phyloP scores from a whole-genome alignment of 2,888 invertebrate genomes.

The Syrphus vitripennis region DNA sequence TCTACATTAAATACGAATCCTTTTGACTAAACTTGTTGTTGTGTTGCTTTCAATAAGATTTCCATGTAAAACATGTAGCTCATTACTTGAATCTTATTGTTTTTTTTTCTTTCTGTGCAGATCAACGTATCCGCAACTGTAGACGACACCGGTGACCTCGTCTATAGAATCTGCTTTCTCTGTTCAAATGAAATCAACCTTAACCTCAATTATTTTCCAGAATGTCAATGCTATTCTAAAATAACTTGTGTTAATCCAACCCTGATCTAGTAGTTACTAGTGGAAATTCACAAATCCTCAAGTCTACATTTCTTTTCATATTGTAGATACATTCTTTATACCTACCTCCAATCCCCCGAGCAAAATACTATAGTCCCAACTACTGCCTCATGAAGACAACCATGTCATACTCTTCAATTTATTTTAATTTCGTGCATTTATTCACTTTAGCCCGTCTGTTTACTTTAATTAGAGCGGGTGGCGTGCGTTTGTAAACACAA shows the following conservation, averaged over 20 bases:
- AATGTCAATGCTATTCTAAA: too few species aligned
- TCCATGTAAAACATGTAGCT: too few species aligned
- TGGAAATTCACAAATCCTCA: slow-evolving; percentile 41
- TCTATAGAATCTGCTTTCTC: too few species aligned
- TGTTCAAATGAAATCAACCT: too few species aligned
- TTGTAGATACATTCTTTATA: background rate
- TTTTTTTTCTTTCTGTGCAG: too few species aligned
- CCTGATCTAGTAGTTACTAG: background rate
- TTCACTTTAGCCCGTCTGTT: slow-evolving; percentile 68
- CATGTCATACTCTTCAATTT: slow-evolving; percentile 63
- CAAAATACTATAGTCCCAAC: background rate
- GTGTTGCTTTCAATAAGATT: too few species aligned
- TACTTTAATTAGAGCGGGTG: slow-evolving; percentile 71
- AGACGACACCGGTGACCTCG: too few species aligned
- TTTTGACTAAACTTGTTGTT: too few species aligned
- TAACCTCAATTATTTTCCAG: too few species aligned
- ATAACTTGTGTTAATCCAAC: background rate
- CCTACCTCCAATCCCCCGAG: background rate
- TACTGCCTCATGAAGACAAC: background rate
- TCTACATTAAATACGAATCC: too few species aligned
- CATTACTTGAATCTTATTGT: too few species aligned
- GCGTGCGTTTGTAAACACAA: slow-evolving; percentile 45
- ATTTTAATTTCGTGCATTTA: slow-evolving; percentile 71
- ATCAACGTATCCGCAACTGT: too few species aligned
- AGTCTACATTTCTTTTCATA: slow-evolving; percentile 21